A percentile compares a stretch with the other conserved stretches of the same genome.
Conservation (phyloP, 2,113 vertebrate genomes). For the Aptenodytes forsteri region DNA sequence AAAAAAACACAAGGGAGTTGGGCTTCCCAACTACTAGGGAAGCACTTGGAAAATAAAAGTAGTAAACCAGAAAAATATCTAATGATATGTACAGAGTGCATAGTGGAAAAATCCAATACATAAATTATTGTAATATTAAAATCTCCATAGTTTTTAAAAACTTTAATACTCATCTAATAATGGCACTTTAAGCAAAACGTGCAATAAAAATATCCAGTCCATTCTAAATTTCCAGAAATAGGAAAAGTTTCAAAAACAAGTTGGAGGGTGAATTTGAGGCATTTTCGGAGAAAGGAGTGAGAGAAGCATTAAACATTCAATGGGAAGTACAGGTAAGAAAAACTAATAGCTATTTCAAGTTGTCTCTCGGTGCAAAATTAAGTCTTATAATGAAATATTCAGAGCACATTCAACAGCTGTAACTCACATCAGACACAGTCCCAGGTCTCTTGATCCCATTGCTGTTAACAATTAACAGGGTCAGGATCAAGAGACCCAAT, state of each 20-base stretch:
- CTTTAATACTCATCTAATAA: neutral
- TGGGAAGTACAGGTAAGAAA: neutral
- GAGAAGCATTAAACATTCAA: neutral
- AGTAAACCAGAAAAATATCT: neutral
- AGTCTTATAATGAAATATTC: conserved; percentile 45
- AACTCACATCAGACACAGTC: conserved; percentile 4
- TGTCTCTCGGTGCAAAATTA: conserved; percentile 10
- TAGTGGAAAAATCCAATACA: neutral
- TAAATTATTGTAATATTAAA: neutral
- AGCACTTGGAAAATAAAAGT: neutral
- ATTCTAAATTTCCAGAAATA: neutral
- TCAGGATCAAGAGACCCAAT: conserved; percentile 19
- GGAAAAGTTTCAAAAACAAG: neutral
- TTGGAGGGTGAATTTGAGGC: neutral
- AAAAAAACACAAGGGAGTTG: neutral
- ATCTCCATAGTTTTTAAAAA: neutral
- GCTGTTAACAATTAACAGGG: conserved; percentile 56
- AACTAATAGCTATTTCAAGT: conserved; percentile 13
- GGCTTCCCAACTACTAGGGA: neutral
- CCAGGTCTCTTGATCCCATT: conserved; percentile 1
- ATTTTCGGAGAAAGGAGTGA: neutral
- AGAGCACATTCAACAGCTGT: conserved; percentile 13
- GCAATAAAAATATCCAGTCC: neutral
- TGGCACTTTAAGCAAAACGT: neutral
- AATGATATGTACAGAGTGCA: neutral